Evolutionary conservation across 2,797 vertebrate species (phyloP), one percentile per base, ranked within the genome.

Genomic region (Galagoides demidoff): DNA sequence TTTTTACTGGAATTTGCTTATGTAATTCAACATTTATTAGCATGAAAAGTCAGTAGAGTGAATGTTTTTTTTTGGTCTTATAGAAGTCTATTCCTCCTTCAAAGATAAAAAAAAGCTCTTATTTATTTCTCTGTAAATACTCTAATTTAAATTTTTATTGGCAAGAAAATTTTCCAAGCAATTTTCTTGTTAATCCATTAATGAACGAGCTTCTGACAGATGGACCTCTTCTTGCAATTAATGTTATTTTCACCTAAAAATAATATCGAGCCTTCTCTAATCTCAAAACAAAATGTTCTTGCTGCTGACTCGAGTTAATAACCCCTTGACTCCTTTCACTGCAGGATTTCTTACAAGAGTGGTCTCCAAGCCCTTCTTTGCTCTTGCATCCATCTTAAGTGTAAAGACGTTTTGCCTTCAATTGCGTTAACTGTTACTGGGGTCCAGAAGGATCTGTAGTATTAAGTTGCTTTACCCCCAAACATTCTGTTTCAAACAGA

Each of bases 111-210:
- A 45, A 89, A 88, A 13, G 7, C 9, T 70, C 64, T 73, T 83
- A 63, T 17, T 93, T 77, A 79, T 59, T 79, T 91, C 27, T 92
- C 88, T 85, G 83, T 52, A 94, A 84, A 73, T 90, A 94, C n/a
- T 92, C 92, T 92, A 85, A 92, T 91, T 96, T 90, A 87, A 94
- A 96, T 89, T 92, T 94, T 89, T 97, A 92, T 96, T 94, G 94
- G 74, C 89, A 95, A 96, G 92, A 95, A 96, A 92, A 92, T 43
- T 92, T 95, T 87, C 63, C 63, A 93, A 88, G 82, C 57, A 90
- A 85, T 92, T 97, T 97, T 94, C 91, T 79, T 85, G 64, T 96
- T 97, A 96, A 94, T 94, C 90, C 74, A 90, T 95, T 96, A 97
- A 96, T 95, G 89, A 97, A 85, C 52, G 55, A 55, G 29, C 55